Base-by-base conservation (phyloP, 2,888 invertebrate species). In the Euplagia quadripunctaria region DNA sequence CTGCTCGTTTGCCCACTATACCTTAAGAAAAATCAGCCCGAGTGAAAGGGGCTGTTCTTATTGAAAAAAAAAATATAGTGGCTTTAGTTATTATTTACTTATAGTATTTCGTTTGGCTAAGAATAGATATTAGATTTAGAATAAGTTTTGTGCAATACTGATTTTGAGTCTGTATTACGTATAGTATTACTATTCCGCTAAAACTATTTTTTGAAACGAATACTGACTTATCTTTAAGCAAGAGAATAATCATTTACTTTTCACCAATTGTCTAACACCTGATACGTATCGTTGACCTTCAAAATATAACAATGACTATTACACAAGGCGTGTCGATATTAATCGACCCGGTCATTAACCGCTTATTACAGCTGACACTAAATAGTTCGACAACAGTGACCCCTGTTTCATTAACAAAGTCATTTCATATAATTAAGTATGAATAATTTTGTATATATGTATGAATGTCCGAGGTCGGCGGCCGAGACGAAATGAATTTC, bases 401-500 rank as follows among this genome's bases (percentile, higher is more conserved):
- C 55, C 52, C 11, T 65, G 63, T 61, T 71, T 49, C 63, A 63
- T 63, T 41, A 66, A 1, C 0, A 49, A 6, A 20, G 58, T n/a
- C 63, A 63, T 64, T 46, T 61, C n/a, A 51, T 31, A 31, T 31
- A 61, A 46, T 46, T 14, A 43, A 17, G 20, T 61, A 31, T 61
- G 16, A 68, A 46, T 61, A 58, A 31, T 69, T 69, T 16, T 61
- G 68, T 63, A 70, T 46, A 42, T 66, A 80, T 74, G 78, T 66
- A 80, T 74, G 78, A 76, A 65, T 68, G 64, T 61, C 42, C 42
- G 80, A 80, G 88, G 86, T 89, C 85, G 74, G 17, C 75, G 86
- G 75, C 87, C 87, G 85, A 80, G 80, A 74, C 77, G 78, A 76
- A 80, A 78, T 80, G 76, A 83, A 83, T 89, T 89, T 89, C 88